A percentile compares a stretch with the other conserved stretches of the same genome.
These are phyloP conservation scores for Amia ocellicauda DNA, from an alignment of 2,113 vertebrate species.

Conservation along the genomic window DNA sequence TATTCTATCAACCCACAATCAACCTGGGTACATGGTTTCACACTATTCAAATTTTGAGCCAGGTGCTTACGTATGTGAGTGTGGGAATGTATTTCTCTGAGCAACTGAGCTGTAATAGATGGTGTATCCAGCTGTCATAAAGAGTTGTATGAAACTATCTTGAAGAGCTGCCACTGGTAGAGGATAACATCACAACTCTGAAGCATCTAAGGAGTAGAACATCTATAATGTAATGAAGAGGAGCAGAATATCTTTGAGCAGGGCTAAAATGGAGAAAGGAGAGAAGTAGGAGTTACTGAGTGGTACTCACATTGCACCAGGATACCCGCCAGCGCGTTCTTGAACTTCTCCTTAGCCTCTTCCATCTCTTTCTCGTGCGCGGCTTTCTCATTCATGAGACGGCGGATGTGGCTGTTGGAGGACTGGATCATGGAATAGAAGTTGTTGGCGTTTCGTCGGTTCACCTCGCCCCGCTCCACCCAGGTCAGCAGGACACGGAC, in stretches of 20 bases:
- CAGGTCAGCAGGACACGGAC: constrained; percentile 88
- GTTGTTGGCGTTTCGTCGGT: constrained; percentile 90
- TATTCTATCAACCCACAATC: too few relatives aligned
- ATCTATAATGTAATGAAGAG: not conserved
- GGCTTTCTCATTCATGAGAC: constrained; percentile 82
- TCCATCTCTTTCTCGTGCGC: constrained; percentile 94
- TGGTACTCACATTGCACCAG: constrained; percentile 82
- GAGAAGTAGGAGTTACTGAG: not conserved
- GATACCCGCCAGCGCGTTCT: constrained; percentile 85
- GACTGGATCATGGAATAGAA: constrained; percentile 99
- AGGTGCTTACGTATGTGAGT: constrained; percentile 22
- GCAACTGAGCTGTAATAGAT: constrained; percentile 23
- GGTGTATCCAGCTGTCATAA: not conserved
- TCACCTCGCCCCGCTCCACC: constrained; percentile 92
- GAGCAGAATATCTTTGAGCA: too few relatives aligned
- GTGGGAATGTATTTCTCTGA: constrained; percentile 18
- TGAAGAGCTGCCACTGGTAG: not conserved
- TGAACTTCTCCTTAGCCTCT: constrained; percentile 94
- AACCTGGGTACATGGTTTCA: too few relatives aligned
- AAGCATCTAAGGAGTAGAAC: not conserved
- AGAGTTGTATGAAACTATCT: not conserved
- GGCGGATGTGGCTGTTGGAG: constrained; percentile 87
- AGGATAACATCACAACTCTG: constrained; percentile 21
- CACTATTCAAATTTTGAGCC: too few relatives aligned
- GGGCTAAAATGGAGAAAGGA: too few relatives aligned